Evolutionary conservation across 2,888 invertebrate species (phyloP), one percentile per base, ranked within the genome.

Genomic region (Lacanobia oleracea): DNA sequence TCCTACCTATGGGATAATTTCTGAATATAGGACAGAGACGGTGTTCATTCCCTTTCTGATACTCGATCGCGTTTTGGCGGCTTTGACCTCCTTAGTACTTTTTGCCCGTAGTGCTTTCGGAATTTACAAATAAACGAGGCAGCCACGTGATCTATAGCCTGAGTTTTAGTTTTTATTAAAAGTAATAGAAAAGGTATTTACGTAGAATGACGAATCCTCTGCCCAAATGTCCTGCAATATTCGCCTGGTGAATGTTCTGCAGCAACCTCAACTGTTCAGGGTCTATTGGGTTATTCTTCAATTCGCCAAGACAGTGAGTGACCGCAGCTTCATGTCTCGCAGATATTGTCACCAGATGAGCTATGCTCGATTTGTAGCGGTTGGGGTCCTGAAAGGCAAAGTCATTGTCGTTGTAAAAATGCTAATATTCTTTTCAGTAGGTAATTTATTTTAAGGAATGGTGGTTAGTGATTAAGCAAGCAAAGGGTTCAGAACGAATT

Each of bases 131-230:
- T 33, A 33, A 33, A 5, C 2, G 33, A 33, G 5, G 33, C 33
- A n/a, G n/a, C n/a, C n/a, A n/a, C n/a, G n/a, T n/a, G n/a, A n/a
- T n/a, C n/a, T n/a, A n/a, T n/a, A 33, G 33, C 33, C 33, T 33
- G 33, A 33, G 33, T 33, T 33, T 33, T 33, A 33, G 33, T 33
- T 33, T 33, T 33, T 5, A 33, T 5, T 33, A 2, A 33, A 33
- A 33, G 21, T 53, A 23, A 53, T 33, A 33, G 10, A 8, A 33
- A 27, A 33, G 56, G 8, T 48, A 4, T 18, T 88, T 85, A 93
- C 93, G 83, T 69, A 94, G 84, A 51, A 98, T 90, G 7, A 96
- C 92, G 87, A 95, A 97, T 9, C 98, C 98, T 83, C 97, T 86
- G 9, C 87, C 87, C 18, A 97, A 95, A 90, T 97, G 97, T 1